phyloP scores from a whole-genome alignment of 2,888 invertebrate species.

The Aricia artaxerxes region DNA sequence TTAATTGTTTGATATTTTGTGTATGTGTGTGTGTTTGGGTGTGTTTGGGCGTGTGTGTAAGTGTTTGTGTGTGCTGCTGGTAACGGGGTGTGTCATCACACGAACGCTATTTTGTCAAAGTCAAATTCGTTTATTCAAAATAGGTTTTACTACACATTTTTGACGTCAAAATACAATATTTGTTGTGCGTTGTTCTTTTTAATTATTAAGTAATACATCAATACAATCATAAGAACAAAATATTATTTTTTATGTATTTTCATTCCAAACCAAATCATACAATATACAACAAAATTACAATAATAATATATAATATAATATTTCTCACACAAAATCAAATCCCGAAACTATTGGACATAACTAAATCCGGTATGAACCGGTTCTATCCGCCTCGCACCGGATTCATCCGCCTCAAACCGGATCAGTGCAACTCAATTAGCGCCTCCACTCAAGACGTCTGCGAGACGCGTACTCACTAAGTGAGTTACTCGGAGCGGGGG shows the following conservation, averaged over 20 bases:
- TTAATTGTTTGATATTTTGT: background rate
- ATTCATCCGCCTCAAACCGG: background rate
- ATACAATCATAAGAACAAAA: no score
- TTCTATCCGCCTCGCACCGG: background rate
- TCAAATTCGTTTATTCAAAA: no score
- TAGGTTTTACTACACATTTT: no score
- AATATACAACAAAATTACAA: no score
- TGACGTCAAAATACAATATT: no score
- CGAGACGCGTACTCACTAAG: background rate
- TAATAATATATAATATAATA: background rate
- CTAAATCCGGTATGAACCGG: background rate
- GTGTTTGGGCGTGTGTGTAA: background rate
- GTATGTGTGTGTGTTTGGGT: background rate
- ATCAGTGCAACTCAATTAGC: constrained; percentile 5
- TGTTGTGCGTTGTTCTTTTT: no score
- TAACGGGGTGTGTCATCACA: no score
- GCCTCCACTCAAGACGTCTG: constrained; percentile 11
- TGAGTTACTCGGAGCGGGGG: background rate
- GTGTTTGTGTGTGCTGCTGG: background rate
- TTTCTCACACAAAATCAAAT: background rate
- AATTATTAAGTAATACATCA: no score
- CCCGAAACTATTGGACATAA: background rate
- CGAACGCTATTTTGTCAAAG: no score
- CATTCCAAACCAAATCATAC: no score
- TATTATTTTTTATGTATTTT: no score